Evolutionary conservation across 2,888 invertebrate genomes (phyloP).

Genomic region (Heliconius charithonia): DNA sequence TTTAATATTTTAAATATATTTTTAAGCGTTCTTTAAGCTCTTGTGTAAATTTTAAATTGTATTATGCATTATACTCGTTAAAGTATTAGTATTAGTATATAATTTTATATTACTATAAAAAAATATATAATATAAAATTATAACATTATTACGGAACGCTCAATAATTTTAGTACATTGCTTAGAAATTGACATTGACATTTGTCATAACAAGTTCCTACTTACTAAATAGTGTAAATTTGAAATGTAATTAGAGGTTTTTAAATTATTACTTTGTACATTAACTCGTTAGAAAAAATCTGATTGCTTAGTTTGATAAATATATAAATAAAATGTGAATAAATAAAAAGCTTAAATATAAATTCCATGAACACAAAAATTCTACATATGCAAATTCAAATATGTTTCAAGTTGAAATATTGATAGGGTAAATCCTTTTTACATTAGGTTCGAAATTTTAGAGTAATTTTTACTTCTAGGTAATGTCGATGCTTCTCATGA

Average conservation of each 20-base stretch:
- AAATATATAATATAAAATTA: too few relatives aligned
- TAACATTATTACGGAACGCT: too few relatives aligned
- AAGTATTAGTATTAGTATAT: too few relatives aligned
- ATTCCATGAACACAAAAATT: not conserved
- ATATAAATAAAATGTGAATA: not conserved
- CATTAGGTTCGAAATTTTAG: constrained; percentile 47
- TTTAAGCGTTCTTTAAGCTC: too few relatives aligned
- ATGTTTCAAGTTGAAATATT: not conserved
- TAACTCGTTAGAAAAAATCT: not conserved
- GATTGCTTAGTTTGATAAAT: not conserved
- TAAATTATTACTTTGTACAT: not conserved
- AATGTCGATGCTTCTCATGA: constrained; percentile 74
- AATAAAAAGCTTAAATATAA: not conserved
- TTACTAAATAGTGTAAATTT: not conserved
- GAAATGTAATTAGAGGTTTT: not conserved
- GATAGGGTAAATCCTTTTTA: constrained; percentile 3
- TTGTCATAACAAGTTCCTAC: not conserved
- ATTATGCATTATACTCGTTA: too few relatives aligned
- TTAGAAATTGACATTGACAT: constrained; percentile 2
- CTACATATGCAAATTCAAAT: not conserved
- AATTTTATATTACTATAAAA: too few relatives aligned
- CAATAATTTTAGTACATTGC: not conserved
- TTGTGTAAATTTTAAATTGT: too few relatives aligned
- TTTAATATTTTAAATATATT: too few relatives aligned
- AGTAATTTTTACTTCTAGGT: constrained; percentile 77